These are phyloP conservation scores for Troilus luridus DNA, from an alignment of 2,888 invertebrate genomes.

Conservation along the genomic window DNA sequence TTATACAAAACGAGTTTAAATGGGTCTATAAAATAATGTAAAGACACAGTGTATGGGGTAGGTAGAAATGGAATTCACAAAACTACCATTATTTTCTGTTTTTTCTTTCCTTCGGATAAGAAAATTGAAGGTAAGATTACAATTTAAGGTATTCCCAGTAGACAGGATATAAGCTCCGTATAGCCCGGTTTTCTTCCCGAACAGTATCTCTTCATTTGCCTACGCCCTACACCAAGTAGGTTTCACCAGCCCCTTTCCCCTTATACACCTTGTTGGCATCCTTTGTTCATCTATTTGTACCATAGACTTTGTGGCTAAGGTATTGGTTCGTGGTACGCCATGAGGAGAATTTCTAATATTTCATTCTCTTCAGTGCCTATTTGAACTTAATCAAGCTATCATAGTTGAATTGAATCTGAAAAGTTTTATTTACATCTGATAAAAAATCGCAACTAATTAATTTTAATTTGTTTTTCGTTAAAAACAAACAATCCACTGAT, in stretches of 20 bases:
- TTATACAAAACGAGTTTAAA: too few relatives aligned
- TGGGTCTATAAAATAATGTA: too few relatives aligned
- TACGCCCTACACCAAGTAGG: not conserved
- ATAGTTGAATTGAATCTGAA: too few relatives aligned
- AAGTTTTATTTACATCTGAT: too few relatives aligned
- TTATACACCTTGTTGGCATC: slow-evolving; percentile 14
- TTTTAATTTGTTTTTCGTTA: too few relatives aligned
- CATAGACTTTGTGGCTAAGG: not conserved
- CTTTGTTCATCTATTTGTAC: not conserved
- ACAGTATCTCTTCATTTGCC: slow-evolving; percentile 30
- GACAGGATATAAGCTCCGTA: not conserved
- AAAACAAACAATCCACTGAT: too few relatives aligned
- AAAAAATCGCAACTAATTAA: too few relatives aligned
- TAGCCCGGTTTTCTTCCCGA: not conserved
- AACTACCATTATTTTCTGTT: not conserved
- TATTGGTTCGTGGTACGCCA: not conserved
- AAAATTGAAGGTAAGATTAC: slow-evolving; percentile 38
- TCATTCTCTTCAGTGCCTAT: not conserved
- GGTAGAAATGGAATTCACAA: not conserved
- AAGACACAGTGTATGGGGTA: not conserved
- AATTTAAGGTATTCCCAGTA: slow-evolving; percentile 13
- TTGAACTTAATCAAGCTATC: not conserved
- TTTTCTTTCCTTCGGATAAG: not conserved
- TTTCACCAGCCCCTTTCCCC: not conserved
- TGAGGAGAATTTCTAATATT: not conserved